Evolutionary conservation across 35 echinoderm and acorn worm species (phyloP), one percentile per base, ranked within the genome.

Genomic region (Lytechinus variegatus): DNA sequence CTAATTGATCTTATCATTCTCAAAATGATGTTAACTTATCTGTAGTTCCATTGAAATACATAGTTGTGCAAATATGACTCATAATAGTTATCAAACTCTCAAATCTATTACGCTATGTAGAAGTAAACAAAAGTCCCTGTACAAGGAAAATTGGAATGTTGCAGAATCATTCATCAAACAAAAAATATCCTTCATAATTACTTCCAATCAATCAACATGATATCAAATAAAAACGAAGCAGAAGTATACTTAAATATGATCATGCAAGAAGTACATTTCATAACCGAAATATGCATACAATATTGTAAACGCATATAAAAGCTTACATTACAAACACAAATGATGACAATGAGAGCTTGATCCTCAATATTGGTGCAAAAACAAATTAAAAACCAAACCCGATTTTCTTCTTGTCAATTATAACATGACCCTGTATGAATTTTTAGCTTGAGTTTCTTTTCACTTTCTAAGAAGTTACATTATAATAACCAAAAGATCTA

Each of bases 81-180:
- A 79, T 24, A 16, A 4, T 79, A 16, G n/a, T 24, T 6, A 71
- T 14, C 24, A 71, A 19, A 21, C 24, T 71, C 61, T 71, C 14
- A 71, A 71, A 71, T 71, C 61, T 71, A 71, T 71, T 24, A 79
- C 1, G 21, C 16, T 71, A 19, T 7, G 19, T 79, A 79, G 19
- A 79, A 24, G 19, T n/a, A 90, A 90, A 90, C 9, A 90, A 52
- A 52, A 90, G 24, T 90, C 88, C 88, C 88, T 90, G 88, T 90
- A 90, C 88, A 90, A 90, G 14, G 29, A 90, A 52, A 52, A 52
- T 79, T 90, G 88, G 88, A 90, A 90, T 90, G 88, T 90, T 90
- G 88, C 88, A 90, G 88, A 90, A 90, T 90, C 5, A 90, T 52
- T 90, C 0, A 52, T 14, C 88, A 90, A 13, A 9, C 3, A 19